Percentiles rank a stretch among this genome's conserved stretches.
These are phyloP conservation scores for Steinernema scapterisci DNA, from an alignment of 2,888 invertebrate species.

Conservation along the genomic window DNA sequence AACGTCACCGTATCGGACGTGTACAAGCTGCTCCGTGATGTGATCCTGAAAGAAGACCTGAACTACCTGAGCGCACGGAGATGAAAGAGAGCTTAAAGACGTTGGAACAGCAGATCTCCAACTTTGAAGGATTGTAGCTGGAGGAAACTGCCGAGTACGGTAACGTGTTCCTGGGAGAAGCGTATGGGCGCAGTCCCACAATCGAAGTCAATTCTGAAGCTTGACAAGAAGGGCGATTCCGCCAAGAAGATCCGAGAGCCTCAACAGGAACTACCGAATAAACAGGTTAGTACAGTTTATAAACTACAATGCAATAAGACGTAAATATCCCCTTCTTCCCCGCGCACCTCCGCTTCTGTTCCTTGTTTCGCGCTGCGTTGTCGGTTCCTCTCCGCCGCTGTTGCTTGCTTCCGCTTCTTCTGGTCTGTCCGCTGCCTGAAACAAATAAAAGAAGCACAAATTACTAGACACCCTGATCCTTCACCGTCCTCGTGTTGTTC, in stretches of 20 bases:
- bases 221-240: slow-evolving; percentile 75
- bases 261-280: too few species aligned
- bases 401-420: too few species aligned
- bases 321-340: too few species aligned
- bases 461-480: too few species aligned
- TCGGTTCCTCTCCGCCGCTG: too few species aligned
- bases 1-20: slow-evolving; percentile 77
- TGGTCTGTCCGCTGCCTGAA: too few species aligned
- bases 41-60: slow-evolving; percentile 87
- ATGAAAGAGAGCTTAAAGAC: slow-evolving; percentile 96
- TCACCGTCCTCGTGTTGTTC: too few species aligned
- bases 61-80: slow-evolving; percentile 79
- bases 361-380: too few species aligned
- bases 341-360: too few species aligned
- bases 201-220: slow-evolving; percentile 20
- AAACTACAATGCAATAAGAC: too few species aligned
- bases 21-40: slow-evolving; percentile 82
- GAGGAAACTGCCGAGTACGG: slow-evolving; percentile 98
- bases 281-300: too few species aligned
- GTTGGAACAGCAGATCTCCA: slow-evolving; percentile 95
- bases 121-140: slow-evolving; percentile 96
- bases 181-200: not conserved
- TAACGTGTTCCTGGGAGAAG: slow-evolving; percentile 79
- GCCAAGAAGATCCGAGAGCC: slow-evolving; percentile 73
- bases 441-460: too few species aligned